Evolutionary conservation across 53 echinoderm and acorn worm species (phyloP).

Genomic region (Actinopyga echinites): DNA sequence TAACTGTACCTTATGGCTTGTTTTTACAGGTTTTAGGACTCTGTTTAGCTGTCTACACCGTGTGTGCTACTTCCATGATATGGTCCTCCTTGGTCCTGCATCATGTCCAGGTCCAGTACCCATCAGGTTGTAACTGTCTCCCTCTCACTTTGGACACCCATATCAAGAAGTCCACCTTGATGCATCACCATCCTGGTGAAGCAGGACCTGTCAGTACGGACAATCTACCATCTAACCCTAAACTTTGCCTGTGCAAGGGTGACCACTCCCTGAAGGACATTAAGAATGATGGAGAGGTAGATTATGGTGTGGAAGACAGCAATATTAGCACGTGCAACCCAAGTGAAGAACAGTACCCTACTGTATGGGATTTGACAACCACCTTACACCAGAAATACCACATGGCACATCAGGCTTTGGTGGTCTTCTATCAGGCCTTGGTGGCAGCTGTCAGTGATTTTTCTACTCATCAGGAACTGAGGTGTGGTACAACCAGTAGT

Average conservation of each 20-base stretch:
- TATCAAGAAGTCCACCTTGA: constrained; percentile 71
- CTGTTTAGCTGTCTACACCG: constrained; percentile 70
- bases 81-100: constrained; percentile 73
- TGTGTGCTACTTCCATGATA: constrained; percentile 69
- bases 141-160: constrained; percentile 59
- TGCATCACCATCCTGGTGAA: constrained; percentile 3
- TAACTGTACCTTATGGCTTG: background rate
- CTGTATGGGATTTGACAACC: background rate
- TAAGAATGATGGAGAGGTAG: background rate
- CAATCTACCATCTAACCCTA: background rate
- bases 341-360: background rate
- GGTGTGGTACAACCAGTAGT: too few relatives aligned
- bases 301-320: background rate
- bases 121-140: constrained; percentile 47
- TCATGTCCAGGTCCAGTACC: constrained; percentile 51
- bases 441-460: constrained; percentile 53
- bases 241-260: background rate
- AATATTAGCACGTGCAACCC: background rate
- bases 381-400: constrained; percentile 7
- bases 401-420: constrained; percentile 46
- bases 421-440: constrained; percentile 77
- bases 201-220: background rate
- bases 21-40: constrained; percentile 64
- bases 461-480: background rate
- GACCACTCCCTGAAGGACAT: background rate